These are phyloP conservation scores for Catamblyrhynchus diadema DNA, from an alignment of 2,797 vertebrate species.

Conservation along the genomic window DNA sequence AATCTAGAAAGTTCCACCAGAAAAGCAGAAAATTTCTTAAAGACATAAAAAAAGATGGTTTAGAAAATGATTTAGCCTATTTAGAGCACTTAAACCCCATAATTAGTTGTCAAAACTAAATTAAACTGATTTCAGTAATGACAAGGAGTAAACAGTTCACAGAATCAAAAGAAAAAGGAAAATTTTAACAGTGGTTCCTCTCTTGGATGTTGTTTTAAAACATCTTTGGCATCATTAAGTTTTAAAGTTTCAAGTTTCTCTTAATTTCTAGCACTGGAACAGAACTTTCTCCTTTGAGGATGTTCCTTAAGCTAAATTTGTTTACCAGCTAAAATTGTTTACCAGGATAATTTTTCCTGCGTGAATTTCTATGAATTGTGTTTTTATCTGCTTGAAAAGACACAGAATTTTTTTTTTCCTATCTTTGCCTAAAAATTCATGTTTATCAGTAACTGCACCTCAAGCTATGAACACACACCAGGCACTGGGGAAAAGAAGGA, in stretches of 20 bases:
- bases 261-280: background rate
- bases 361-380: background rate
- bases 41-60: background rate
- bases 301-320: background rate
- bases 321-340: background rate
- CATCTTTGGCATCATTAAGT: background rate
- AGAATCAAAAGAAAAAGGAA: background rate
- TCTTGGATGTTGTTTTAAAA: background rate
- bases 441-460: background rate
- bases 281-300: background rate
- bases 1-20: background rate
- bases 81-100: background rate
- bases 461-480: background rate
- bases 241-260: background rate
- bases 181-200: background rate
- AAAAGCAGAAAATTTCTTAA: background rate
- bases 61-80: background rate
- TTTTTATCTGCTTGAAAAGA: background rate
- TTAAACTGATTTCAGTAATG: background rate
- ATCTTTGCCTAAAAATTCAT: background rate
- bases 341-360: background rate
- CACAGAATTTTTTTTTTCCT: background rate
- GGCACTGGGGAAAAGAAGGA: background rate
- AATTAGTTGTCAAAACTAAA: background rate
- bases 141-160: background rate